These are phyloP conservation scores for Myotis yumanensis DNA, from an alignment of 2,113 vertebrate species.

Conservation along the genomic window DNA sequence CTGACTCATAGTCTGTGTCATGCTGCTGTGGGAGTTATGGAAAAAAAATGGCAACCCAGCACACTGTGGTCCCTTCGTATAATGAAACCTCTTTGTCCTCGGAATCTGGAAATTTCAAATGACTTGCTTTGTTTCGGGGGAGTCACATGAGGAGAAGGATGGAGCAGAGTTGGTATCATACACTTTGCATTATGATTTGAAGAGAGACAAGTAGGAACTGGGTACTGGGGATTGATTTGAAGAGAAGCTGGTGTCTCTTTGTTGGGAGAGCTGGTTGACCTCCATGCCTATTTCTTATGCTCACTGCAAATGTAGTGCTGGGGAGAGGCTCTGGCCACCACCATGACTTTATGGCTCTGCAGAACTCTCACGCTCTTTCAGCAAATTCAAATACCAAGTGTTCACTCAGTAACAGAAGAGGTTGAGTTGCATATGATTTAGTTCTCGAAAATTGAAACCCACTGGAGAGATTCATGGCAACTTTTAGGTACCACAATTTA, in stretches of 20 bases:
- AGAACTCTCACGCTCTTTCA: background rate
- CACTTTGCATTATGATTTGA: background rate
- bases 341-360: background rate
- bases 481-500: background rate
- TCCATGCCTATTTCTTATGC: background rate
- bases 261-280: background rate
- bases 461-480: background rate
- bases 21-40: background rate
- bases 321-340: background rate
- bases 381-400: background rate
- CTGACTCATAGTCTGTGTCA: constrained; percentile 45
- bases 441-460: background rate
- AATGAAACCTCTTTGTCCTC: constrained; percentile 2
- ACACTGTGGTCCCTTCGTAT: background rate
- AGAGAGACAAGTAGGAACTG: background rate
- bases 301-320: background rate
- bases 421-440: background rate
- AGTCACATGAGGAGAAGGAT: background rate
- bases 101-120: constrained; percentile 5
- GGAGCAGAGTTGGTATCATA: background rate
- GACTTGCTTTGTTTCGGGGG: background rate
- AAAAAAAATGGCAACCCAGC: background rate
- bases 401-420: too few relatives aligned
- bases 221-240: background rate
- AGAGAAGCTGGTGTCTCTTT: background rate